Evolutionary conservation across 2,113 vertebrate genomes (phyloP).

Genomic region (Corythornis madagascariensis): DNA sequence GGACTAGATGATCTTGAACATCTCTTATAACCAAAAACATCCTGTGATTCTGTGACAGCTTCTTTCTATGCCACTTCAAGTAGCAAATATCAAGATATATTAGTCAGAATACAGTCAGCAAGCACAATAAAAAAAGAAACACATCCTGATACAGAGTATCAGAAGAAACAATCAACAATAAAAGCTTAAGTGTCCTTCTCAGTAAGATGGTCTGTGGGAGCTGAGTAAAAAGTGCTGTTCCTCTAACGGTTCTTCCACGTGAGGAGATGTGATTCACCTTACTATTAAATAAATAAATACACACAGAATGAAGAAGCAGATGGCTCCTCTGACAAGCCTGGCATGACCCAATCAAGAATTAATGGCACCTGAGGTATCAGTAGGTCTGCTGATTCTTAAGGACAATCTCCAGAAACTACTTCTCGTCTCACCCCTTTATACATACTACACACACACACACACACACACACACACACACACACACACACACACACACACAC

Average conservation of each 20-base stretch:
- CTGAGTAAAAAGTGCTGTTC: rapidly evolving
- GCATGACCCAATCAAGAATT: not conserved
- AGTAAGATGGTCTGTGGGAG: not conserved
- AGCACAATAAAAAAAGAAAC: not conserved
- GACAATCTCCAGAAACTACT: not conserved
- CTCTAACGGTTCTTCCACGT: not conserved
- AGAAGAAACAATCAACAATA: not conserved
- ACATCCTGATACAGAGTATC: not conserved
- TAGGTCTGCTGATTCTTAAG: not conserved
- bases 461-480: not conserved
- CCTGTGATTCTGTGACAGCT: not conserved
- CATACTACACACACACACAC: not conserved
- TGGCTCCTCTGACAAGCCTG: not conserved
- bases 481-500: not conserved
- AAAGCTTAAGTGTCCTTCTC: not conserved
- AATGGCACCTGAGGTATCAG: not conserved
- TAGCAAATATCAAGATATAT: not conserved
- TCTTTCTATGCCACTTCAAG: not conserved
- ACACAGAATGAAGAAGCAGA: not conserved
- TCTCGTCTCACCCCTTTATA: not conserved
- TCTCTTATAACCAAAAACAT: too few relatives aligned
- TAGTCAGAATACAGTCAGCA: not conserved
- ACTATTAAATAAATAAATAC: not conserved
- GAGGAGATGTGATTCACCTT: not conserved
- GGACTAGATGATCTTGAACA: too few relatives aligned